Conservation (phyloP, 2,797 vertebrate species). For the Otolemur crassicaudatus region DNA sequence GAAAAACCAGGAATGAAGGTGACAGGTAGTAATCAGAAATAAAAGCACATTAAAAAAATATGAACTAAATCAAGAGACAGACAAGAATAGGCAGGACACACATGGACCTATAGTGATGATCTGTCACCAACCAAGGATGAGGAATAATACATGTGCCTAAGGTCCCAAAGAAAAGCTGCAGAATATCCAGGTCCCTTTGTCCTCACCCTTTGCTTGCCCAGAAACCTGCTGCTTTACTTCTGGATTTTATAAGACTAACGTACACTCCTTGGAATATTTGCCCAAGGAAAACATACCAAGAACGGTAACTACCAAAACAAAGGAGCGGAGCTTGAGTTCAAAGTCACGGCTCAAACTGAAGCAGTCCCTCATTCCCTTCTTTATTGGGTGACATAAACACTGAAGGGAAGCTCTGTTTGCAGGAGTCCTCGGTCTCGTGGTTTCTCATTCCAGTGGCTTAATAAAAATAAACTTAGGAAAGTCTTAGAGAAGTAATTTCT, state of each 20-base stretch:
- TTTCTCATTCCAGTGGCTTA: background rate
- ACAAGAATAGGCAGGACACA: background rate
- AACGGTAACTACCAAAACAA: background rate
- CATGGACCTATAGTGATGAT: background rate
- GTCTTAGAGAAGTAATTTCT: slow-evolving; percentile 23
- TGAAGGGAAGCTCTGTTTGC: background rate
- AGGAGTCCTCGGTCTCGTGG: background rate
- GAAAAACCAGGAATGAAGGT: background rate
- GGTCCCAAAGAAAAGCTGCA: background rate
- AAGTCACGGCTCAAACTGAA: background rate
- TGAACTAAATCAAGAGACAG: background rate
- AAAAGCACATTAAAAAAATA: background rate
- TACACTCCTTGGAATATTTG: background rate
- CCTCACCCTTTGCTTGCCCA: slow-evolving; percentile 1
- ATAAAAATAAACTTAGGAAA: slow-evolving; percentile 50
- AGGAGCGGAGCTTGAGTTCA: background rate
- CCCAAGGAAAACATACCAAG: background rate
- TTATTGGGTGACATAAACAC: background rate
- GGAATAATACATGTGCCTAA: background rate
- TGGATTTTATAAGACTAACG: background rate
- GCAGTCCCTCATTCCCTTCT: background rate
- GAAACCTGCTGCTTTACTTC: background rate
- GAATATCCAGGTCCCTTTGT: background rate
- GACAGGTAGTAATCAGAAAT: background rate
- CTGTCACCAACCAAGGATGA: background rate